A percentile compares a stretch with the other conserved stretches of the same genome.
Evolutionary conservation across 2,113 vertebrate genomes (phyloP).

Genomic region (Marmota flaviventris): DNA sequence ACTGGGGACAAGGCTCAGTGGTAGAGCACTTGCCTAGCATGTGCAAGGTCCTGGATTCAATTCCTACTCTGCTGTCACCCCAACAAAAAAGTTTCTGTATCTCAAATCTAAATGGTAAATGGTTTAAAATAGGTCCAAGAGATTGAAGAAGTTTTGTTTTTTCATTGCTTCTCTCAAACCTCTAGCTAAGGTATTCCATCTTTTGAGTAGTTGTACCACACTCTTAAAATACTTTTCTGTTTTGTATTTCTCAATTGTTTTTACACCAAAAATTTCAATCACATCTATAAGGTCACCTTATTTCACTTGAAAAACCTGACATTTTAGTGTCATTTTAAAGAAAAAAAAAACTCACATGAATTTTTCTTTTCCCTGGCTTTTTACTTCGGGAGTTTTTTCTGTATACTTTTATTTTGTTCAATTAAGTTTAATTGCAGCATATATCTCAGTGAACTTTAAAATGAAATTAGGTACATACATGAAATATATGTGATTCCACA

Average conservation of each 20-base stretch:
- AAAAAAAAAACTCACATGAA: not conserved
- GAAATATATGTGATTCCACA: constrained; percentile 58
- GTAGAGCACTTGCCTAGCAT: not conserved
- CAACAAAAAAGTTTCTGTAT: not conserved
- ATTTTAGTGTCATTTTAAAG: constrained; percentile 35
- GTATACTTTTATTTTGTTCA: constrained; percentile 49
- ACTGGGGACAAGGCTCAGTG: not conserved
- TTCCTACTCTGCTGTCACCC: no score
- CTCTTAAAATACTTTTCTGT: not conserved
- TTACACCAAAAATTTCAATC: constrained; percentile 12
- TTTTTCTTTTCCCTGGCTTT: constrained; percentile 35
- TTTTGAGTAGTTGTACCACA: not conserved
- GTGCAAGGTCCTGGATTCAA: not conserved
- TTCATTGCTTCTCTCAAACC: not conserved
- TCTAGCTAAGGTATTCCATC: not conserved
- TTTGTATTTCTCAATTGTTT: not conserved
- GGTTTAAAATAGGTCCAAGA: not conserved
- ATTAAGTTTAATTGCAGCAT: constrained; percentile 70
- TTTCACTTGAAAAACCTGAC: not conserved
- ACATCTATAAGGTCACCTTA: not conserved
- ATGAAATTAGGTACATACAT: constrained; percentile 52
- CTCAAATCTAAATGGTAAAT: not conserved
- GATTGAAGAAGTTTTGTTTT: not conserved
- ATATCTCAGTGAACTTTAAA: constrained; percentile 76
- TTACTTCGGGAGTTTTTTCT: constrained; percentile 21